Conservation (phyloP, 2,797 vertebrate genomes). For the Helostoma temminkii region DNA sequence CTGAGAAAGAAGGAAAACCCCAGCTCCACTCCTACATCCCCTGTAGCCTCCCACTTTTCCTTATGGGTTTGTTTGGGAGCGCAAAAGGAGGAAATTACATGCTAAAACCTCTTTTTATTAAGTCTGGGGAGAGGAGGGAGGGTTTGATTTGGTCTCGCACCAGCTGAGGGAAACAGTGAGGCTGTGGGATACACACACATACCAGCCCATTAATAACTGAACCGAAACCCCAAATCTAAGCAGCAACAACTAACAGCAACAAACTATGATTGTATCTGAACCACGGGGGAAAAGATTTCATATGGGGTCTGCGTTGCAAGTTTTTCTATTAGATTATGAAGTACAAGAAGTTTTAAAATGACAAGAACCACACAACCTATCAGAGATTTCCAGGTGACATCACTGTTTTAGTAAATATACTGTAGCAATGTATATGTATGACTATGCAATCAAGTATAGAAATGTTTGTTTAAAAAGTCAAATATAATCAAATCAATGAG, state of each 20-base stretch:
- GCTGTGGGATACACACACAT: constrained; percentile 15
- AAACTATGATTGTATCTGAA: constrained; percentile 25
- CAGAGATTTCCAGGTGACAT: background rate
- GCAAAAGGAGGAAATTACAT: constrained; percentile 62
- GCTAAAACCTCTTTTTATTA: constrained; percentile 65
- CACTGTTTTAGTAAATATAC: too few species aligned
- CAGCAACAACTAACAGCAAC: too few species aligned
- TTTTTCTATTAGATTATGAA: background rate
- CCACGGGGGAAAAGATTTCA: background rate
- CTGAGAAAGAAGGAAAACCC: constrained; percentile 55
- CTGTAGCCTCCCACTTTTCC: constrained; percentile 42
- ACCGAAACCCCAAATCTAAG: constrained; percentile 25
- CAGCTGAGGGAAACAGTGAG: constrained; percentile 42
- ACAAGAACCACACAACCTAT: background rate
- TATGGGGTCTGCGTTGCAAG: background rate
- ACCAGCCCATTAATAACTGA: constrained; percentile 43
- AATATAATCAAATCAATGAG: too few species aligned
- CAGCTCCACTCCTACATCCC: constrained; percentile 29
- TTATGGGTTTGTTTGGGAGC: constrained; percentile 51
- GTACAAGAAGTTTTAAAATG: background rate
- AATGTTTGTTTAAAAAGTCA: too few species aligned
- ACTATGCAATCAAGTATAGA: too few species aligned
- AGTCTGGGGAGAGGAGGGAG: constrained; percentile 32
- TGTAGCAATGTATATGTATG: background rate
- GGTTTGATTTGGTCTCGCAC: constrained; percentile 24